Percentiles rank a stretch among this genome's conserved stretches.
These are phyloP conservation scores for Ctenosaura bakeri DNA, from an alignment of 2,797 vertebrate species.

Conservation along the genomic window DNA sequence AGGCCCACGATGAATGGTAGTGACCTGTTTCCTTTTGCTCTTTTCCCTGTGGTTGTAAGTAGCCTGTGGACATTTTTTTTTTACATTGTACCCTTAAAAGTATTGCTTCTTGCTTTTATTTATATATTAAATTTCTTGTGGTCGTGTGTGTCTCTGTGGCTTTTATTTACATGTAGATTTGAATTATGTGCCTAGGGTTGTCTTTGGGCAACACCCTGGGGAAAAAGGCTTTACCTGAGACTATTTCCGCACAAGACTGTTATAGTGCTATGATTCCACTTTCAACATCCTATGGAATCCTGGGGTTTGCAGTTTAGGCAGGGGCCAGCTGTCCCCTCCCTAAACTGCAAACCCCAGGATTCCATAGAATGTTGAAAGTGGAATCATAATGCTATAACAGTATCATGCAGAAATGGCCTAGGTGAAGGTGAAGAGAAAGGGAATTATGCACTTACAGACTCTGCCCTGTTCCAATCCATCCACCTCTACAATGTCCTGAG, in stretches of 20 bases:
- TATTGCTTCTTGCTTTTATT: neutral
- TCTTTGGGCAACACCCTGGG: neutral
- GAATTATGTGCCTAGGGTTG: neutral
- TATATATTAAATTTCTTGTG: neutral
- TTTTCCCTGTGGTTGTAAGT: neutral
- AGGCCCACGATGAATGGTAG: neutral
- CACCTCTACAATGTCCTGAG: neutral
- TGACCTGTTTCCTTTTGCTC: neutral
- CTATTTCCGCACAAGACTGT: neutral
- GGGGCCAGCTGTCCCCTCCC: too few relatives aligned
- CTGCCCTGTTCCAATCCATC: neutral
- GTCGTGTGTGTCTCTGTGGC: neutral
- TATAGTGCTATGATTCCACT: too few relatives aligned
- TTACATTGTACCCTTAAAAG: neutral
- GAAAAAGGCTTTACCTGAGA: neutral
- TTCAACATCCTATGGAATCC: too few relatives aligned
- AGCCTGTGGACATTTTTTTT: neutral
- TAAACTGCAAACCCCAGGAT: too few relatives aligned
- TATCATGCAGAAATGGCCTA: too few relatives aligned
- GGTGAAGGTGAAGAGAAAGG: neutral
- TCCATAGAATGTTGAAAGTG: too few relatives aligned
- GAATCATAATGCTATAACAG: too few relatives aligned
- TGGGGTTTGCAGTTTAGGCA: too few relatives aligned
- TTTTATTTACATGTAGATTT: neutral
- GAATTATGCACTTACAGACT: neutral